Evolutionary conservation across 2,113 vertebrate genomes (phyloP), one percentile per base, ranked within the genome.

Genomic region (Herpetotheres cachinnans): DNA sequence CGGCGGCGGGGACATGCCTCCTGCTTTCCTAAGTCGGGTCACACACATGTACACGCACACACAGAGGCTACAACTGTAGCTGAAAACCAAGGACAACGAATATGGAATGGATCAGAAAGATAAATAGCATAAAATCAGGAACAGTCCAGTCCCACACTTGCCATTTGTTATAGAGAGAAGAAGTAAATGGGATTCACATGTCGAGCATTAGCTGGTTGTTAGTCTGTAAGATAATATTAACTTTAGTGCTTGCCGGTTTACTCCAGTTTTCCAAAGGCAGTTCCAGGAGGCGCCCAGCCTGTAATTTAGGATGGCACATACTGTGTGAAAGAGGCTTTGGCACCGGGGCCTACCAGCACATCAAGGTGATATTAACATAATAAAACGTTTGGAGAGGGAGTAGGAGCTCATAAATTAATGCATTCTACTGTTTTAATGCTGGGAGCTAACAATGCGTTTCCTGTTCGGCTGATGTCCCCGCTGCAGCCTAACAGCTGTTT

Each of bases 401-500:
- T 93, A 85, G 90, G 91, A 96, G 92, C 95, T 97, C 97, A 96
- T 98, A 97, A 97, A 97, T 97, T 95, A 97, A 98, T 98, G 92
- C 69, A 86, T 96, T 97, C 96, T 97, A 97, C 97, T 97, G 95
- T 95, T 96, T 97, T 97, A 96, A 97, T 91, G 77, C 83, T 76
- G 69, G 85, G 85, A 94, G 93, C 95, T 97, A 97, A 97, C 96
- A 97, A 95, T 87, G 86, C 54, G 72, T 95, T 98, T 98, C 97
- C 97, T 97, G 95, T 96, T 90, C 40, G 62, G 91, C 89, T 95
- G 91, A 86, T 90, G 74, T 94, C 95, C 76, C 92, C 3, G 34
- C 79, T 91, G 93, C 92, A 97, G 94, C 86, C 76, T 77, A 81
- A 93, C 97, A 98, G 97, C 97, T 97, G 96, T 93, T 95, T 97